A percentile compares a stretch with the other conserved stretches of the same genome.
phyloP scores from a whole-genome alignment of 2,888 invertebrate genomes.

The Eudasyphora cyanicolor region DNA sequence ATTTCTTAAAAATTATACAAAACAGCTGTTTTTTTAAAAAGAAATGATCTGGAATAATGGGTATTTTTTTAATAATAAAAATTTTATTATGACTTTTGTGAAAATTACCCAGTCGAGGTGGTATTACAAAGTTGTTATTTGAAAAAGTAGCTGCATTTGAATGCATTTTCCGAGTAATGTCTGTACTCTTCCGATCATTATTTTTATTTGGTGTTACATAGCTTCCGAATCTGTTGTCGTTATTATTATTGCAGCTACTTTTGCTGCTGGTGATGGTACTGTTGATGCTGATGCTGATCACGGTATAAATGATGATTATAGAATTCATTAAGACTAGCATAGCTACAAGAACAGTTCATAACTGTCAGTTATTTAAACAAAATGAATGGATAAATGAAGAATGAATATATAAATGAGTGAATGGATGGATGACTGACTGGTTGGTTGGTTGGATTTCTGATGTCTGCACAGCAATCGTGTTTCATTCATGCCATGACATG shows the following conservation, averaged over 20 bases:
- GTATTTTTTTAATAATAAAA: too few species aligned
- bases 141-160: too few species aligned
- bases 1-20: too few species aligned
- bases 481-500: conserved; percentile 4
- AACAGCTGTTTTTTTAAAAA: too few species aligned
- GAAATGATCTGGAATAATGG: not conserved
- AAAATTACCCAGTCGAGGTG: too few species aligned
- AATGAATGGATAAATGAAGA: conserved; percentile 25
- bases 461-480: conserved; percentile 2
- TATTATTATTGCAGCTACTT: conserved; percentile 34
- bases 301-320: conserved; percentile 54
- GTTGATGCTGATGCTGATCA: conserved; percentile 31
- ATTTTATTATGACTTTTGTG: too few species aligned
- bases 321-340: conserved; percentile 63
- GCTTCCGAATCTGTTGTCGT: conserved; percentile 65
- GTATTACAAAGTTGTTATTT: too few species aligned
- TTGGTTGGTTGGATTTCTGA: not conserved
- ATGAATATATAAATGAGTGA: not conserved
- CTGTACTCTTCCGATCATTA: conserved; percentile 67
- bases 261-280: conserved; percentile 29
- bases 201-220: conserved; percentile 67
- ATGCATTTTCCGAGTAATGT: conserved; percentile 63
- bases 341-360: conserved; percentile 62
- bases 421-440: conserved; percentile 7
- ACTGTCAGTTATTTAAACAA: conserved; percentile 53